Evolutionary conservation across 1,140 invertebrate species (phyloP).

Genomic region (Potamilus streckersoni): DNA sequence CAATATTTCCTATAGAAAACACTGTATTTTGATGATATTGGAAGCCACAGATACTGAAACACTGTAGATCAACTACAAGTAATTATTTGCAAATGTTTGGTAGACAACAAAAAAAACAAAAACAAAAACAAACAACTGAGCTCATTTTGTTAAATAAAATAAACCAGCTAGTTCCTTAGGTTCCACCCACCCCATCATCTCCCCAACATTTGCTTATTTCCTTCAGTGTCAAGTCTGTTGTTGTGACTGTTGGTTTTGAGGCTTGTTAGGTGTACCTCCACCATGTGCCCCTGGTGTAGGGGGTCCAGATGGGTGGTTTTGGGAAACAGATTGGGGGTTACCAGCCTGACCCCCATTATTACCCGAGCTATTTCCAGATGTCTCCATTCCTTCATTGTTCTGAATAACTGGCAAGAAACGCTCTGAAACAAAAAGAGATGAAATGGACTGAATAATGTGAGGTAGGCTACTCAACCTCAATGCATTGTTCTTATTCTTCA

Average conservation of each 20-base stretch:
- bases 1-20: too few relatives aligned
- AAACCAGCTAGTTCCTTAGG: too few relatives aligned
- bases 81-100: too few relatives aligned
- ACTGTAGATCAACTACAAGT: too few relatives aligned
- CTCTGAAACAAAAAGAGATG: constrained; percentile 44
- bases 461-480: neutral
- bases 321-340: constrained; percentile 27
- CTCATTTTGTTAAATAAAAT: too few relatives aligned
- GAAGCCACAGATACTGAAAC: too few relatives aligned
- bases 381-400: constrained; percentile 53
- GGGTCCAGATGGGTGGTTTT: constrained; percentile 30
- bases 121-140: too few relatives aligned
- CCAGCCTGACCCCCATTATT: constrained; percentile 23
- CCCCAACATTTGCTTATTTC: too few relatives aligned
- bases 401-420: constrained; percentile 57
- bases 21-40: too few relatives aligned
- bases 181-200: too few relatives aligned
- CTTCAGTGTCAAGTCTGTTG: neutral
- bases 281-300: constrained; percentile 33
- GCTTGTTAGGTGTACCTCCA: constrained; percentile 17
- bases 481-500: neutral
- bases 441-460: neutral
- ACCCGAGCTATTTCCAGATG: constrained; percentile 18
- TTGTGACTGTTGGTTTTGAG: constrained; percentile 17
- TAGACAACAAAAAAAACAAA: too few relatives aligned